phyloP scores from a whole-genome alignment of 2,113 vertebrate species.

The Phrynocephalus versicolor region DNA sequence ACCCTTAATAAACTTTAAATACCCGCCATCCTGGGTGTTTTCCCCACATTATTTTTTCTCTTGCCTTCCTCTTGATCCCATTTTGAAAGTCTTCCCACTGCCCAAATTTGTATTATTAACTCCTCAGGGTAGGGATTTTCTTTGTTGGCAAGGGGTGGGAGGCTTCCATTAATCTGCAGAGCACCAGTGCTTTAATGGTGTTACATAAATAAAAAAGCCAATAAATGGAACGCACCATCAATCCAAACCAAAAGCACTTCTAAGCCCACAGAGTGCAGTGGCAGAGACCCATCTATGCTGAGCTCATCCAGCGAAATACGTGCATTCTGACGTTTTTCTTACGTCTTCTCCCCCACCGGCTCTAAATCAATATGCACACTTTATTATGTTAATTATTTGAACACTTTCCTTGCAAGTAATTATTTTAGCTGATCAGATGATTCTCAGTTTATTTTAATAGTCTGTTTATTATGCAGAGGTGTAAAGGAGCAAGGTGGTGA shows the following conservation, averaged over 20 bases:
- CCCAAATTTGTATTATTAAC: not conserved
- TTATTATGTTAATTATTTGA: not conserved
- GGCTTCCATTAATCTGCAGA: not conserved
- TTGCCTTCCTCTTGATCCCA: not conserved
- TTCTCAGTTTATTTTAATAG: conserved; percentile 14
- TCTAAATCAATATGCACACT: not conserved
- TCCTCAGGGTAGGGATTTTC: not conserved
- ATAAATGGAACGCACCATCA: not conserved
- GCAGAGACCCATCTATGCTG: not conserved
- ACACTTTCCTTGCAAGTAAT: not conserved
- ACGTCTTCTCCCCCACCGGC: not conserved
- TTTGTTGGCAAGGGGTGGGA: not conserved
- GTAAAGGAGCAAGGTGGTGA: not conserved
- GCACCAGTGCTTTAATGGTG: not conserved
- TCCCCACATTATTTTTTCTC: not conserved
- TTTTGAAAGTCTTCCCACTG: conserved; percentile 12
- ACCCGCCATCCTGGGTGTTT: not conserved
- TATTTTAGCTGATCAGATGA: conserved; percentile 55
- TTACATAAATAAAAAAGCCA: not conserved
- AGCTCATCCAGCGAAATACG: not conserved
- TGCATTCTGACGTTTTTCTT: not conserved
- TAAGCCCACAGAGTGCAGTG: not conserved
- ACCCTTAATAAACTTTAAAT: not conserved
- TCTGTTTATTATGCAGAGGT: not conserved
- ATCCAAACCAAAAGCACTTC: not conserved